phyloP scores from a whole-genome alignment of 2,797 vertebrate genomes.

The Helostoma temminkii region DNA sequence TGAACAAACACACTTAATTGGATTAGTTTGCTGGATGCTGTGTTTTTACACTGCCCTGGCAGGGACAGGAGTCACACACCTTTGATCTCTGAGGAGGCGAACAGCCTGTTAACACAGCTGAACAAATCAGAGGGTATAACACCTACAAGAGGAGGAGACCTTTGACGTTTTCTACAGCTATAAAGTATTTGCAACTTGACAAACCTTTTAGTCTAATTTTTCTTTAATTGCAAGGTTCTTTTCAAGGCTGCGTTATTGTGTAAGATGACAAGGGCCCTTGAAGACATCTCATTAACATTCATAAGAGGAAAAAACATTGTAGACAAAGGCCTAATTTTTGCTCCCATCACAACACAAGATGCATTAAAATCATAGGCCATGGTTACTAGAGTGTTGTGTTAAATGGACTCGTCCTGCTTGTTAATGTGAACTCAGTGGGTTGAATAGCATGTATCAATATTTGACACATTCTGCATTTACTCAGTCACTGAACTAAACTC shows the following conservation, averaged over 20 bases:
- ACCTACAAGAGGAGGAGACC: slow-evolving; percentile 25
- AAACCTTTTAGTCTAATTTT: not conserved
- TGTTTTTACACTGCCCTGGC: slow-evolving; percentile 44
- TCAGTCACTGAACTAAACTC: slow-evolving; percentile 35
- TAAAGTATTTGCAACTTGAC: slow-evolving; percentile 1
- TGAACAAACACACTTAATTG: slow-evolving; percentile 67
- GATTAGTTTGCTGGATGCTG: slow-evolving; percentile 57
- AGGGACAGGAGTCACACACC: slow-evolving; percentile 44
- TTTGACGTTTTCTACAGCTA: slow-evolving; percentile 22
- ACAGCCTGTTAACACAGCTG: slow-evolving; percentile 48
- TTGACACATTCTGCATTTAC: slow-evolving; percentile 21
- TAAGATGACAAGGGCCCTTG: slow-evolving; percentile 39
- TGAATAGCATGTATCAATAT: slow-evolving; percentile 4
- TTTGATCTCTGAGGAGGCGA: slow-evolving; percentile 57
- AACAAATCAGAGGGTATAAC: slow-evolving; percentile 42
- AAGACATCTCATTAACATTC: slow-evolving; percentile 50
- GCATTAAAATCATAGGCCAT: slow-evolving; percentile 17
- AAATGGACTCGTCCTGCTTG: slow-evolving; percentile 34
- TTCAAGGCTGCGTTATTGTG: slow-evolving; percentile 38
- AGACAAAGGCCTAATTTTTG: slow-evolving; percentile 26
- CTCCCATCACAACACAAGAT: not conserved
- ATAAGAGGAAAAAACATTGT: slow-evolving; percentile 22
- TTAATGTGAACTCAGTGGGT: slow-evolving; percentile 43
- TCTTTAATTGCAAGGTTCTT: not conserved
- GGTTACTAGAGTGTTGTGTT: slow-evolving; percentile 14